These are phyloP conservation scores for Ochropacha duplaris DNA, from an alignment of 2,888 invertebrate genomes.

Conservation along the genomic window DNA sequence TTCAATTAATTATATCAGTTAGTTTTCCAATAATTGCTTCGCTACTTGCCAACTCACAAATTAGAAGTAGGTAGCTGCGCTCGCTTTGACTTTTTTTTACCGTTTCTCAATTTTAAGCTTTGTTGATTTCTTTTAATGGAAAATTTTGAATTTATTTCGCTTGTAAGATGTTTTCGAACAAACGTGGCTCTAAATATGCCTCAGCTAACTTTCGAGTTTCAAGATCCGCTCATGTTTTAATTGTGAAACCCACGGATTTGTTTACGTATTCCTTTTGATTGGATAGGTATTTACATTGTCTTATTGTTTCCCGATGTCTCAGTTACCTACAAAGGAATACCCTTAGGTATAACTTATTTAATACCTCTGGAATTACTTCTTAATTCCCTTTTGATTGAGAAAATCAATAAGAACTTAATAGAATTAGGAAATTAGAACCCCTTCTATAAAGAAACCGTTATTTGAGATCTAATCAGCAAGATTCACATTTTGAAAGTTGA, in stretches of 20 bases:
- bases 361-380: constrained; percentile 33
- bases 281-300: background rate
- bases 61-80: constrained; percentile 21
- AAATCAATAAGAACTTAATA: constrained; percentile 22
- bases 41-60: constrained; percentile 41
- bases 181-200: constrained; percentile 25
- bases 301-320: background rate
- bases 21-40: constrained; percentile 62
- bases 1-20: constrained; percentile 59
- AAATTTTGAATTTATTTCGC: constrained; percentile 37
- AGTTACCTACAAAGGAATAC: background rate
- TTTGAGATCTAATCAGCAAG: background rate
- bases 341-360: constrained; percentile 14
- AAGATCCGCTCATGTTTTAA: constrained; percentile 14
- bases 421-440: constrained; percentile 2
- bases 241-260: background rate
- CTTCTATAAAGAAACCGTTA: constrained; percentile 2
- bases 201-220: constrained; percentile 15
- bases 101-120: constrained; percentile 35
- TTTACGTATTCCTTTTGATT: constrained; percentile 1
- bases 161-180: constrained; percentile 18
- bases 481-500: background rate
- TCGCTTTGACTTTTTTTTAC: constrained; percentile 39
- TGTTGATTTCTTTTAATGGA: constrained; percentile 45
- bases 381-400: constrained; percentile 37